Percentiles rank a stretch among this genome's conserved stretches.
These are phyloP conservation scores for Pteropus rufus DNA, from an alignment of 2,797 vertebrate species.

Conservation along the genomic window DNA sequence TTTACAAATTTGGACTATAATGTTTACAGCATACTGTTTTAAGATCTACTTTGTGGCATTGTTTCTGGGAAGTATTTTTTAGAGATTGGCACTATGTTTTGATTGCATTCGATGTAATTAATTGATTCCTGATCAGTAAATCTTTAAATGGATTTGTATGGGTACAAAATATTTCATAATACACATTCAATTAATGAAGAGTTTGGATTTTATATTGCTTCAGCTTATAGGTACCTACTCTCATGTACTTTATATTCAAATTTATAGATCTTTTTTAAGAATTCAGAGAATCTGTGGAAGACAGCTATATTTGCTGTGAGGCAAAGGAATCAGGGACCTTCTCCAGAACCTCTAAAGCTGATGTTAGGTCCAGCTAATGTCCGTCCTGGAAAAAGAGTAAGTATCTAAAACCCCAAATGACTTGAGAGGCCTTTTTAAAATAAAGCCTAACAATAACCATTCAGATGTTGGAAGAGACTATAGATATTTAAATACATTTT, in stretches of 20 bases:
- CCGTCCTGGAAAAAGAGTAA: conserved; percentile 88
- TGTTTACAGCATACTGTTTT: conserved; percentile 14
- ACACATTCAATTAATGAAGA: conserved; percentile 29
- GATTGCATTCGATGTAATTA: not conserved
- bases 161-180: conserved; percentile 32
- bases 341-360: conserved; percentile 62
- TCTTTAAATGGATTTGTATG: conserved; percentile 5
- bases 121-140: conserved; percentile 10
- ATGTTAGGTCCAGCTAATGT: conserved; percentile 67
- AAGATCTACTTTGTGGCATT: not conserved
- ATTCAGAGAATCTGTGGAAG: conserved; percentile 88
- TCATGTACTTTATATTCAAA: conserved; percentile 33
- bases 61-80: not conserved
- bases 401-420: conserved; percentile 56
- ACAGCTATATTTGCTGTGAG: conserved; percentile 82
- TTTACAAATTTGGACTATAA: conserved; percentile 15
- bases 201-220: conserved; percentile 24
- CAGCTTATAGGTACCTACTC: not conserved
- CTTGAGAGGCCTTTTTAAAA: not conserved
- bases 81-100: not conserved
- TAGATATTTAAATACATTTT: conserved; percentile 44
- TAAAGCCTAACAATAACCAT: conserved; percentile 4
- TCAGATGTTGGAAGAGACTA: not conserved
- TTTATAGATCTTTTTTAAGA: conserved; percentile 89
- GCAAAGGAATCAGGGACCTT: conserved; percentile 78